A percentile compares a stretch with the other conserved stretches of the same genome.
Evolutionary conservation across 2,888 invertebrate species (phyloP).

Genomic region (Dasysyrphus tricinctus): DNA sequence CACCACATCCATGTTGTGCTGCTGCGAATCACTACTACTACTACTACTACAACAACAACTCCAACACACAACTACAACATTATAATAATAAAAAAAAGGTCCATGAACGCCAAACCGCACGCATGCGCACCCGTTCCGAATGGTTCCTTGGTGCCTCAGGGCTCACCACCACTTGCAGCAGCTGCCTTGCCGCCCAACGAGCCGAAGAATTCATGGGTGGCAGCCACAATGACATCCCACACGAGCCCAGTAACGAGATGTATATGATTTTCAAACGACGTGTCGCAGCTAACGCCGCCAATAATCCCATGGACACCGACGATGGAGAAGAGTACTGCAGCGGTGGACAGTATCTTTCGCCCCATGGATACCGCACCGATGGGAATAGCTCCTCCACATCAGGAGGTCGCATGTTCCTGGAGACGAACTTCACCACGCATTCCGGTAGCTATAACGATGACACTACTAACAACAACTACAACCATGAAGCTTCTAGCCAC

Average conservation of each 20-base stretch:
- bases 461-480: slow-evolving; percentile 71
- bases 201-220: slow-evolving; percentile 78
- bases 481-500: slow-evolving; percentile 75
- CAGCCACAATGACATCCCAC: slow-evolving; percentile 76
- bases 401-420: slow-evolving; percentile 80
- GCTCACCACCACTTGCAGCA: slow-evolving; percentile 81
- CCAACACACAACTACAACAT: slow-evolving; percentile 47
- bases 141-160: slow-evolving; percentile 91
- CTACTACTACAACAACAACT: slow-evolving; percentile 11
- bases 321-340: slow-evolving; percentile 76
- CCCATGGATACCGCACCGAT: slow-evolving; percentile 74
- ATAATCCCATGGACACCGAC: slow-evolving; percentile 80
- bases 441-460: slow-evolving; percentile 81
- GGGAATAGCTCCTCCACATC: slow-evolving; percentile 71
- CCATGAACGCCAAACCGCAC: slow-evolving; percentile 97
- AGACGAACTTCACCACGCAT: slow-evolving; percentile 79
- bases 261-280: slow-evolving; percentile 79
- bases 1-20: slow-evolving; percentile 69
- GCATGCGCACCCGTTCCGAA: slow-evolving; percentile 98
- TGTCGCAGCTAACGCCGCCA: slow-evolving; percentile 40
- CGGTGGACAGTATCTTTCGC: slow-evolving; percentile 67
- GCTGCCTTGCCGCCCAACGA: slow-evolving; percentile 78
- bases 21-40: slow-evolving; percentile 38
- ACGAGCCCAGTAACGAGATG: slow-evolving; percentile 71
- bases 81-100: slow-evolving; percentile 85